Conservation (phyloP, 2,797 vertebrate species). For the Adrianichthys oophorus region DNA sequence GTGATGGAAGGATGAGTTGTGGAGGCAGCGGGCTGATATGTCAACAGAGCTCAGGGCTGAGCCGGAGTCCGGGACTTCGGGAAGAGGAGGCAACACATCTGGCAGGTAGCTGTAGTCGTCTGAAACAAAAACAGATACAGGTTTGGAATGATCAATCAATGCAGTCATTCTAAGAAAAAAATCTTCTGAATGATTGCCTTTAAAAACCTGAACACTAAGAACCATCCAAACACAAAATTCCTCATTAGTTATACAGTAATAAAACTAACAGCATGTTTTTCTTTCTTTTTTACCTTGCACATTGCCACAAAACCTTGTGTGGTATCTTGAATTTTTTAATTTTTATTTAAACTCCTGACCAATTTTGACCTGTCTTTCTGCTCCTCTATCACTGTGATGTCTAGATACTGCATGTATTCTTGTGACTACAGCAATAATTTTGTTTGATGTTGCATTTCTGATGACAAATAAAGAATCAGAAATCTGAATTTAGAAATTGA, state of each 20-base stretch:
- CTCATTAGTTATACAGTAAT: background rate
- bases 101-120: constrained; percentile 84
- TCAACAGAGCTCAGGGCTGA: constrained; percentile 73
- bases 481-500: no score
- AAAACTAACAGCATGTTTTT: background rate
- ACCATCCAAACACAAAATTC: background rate
- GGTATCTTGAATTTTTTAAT: no score
- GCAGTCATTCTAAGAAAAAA: background rate
- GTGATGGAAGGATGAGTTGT: constrained; percentile 67
- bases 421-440: no score
- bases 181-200: no score
- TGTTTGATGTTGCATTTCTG: no score
- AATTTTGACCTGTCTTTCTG: no score
- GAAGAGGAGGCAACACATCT: constrained; percentile 83
- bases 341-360: no score
- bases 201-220: background rate
- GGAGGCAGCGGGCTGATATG: constrained; percentile 72
- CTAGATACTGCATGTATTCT: no score
- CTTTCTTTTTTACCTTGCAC: no score
- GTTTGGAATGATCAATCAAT: background rate
- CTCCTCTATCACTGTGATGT: no score
- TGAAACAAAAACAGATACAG: constrained; percentile 46
- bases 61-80: constrained; percentile 75
- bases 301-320: no score
- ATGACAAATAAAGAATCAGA: no score